Conservation (phyloP, 1,140 invertebrate species). For the Pachyrhynchus sulphureomaculatus region DNA sequence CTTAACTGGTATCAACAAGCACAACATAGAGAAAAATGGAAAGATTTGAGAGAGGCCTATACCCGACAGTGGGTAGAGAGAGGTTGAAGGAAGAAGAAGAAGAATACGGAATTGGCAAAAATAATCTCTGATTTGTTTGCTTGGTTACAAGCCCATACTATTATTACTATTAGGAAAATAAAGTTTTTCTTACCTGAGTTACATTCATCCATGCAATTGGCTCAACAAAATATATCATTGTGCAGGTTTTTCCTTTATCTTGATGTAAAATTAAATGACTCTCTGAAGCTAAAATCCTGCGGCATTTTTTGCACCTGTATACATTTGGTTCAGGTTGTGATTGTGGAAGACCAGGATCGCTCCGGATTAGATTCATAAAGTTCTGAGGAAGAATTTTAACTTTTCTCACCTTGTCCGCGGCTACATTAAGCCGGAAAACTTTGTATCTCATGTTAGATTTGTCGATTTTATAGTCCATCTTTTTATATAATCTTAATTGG, state of each 20-base stretch:
- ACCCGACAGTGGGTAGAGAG: too few species aligned
- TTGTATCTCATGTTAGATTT: slow-evolving; percentile 58
- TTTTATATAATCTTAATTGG: slow-evolving; percentile 74
- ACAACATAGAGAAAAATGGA: too few species aligned
- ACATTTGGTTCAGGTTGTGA: slow-evolving; percentile 78
- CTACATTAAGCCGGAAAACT: slow-evolving; percentile 72
- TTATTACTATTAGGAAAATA: too few species aligned
- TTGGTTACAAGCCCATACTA: too few species aligned
- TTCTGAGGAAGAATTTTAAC: slow-evolving; percentile 79
- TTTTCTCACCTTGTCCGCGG: slow-evolving; percentile 78
- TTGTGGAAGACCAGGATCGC: slow-evolving; percentile 74
- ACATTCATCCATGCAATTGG: slow-evolving; percentile 83
- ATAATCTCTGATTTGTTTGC: too few species aligned
- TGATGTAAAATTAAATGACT: slow-evolving; percentile 74
- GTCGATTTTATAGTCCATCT: slow-evolving; percentile 64
- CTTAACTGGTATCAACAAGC: too few species aligned
- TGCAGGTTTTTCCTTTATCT: slow-evolving; percentile 56
- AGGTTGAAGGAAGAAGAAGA: too few species aligned
- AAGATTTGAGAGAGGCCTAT: too few species aligned
- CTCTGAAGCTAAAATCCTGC: slow-evolving; percentile 75
- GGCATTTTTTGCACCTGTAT: slow-evolving; percentile 76
- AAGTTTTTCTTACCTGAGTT: slow-evolving; percentile 57
- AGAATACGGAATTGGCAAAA: too few species aligned
- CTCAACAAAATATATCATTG: slow-evolving; percentile 76
- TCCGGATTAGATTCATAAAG: slow-evolving; percentile 73